These are phyloP conservation scores for Saxidomus purpurata DNA, from an alignment of 1,140 invertebrate genomes.

Conservation along the genomic window DNA sequence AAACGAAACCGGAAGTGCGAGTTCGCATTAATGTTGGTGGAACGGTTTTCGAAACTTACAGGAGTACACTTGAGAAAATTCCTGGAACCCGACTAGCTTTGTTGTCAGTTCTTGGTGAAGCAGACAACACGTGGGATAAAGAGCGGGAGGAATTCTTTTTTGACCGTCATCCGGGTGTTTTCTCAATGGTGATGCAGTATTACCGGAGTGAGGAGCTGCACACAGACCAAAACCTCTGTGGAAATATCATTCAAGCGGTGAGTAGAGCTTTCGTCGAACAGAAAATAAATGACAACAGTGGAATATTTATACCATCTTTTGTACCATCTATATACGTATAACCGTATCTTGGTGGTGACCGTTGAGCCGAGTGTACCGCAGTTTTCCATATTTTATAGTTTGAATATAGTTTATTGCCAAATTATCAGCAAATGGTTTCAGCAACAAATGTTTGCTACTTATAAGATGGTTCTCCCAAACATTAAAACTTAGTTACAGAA, in stretches of 20 bases:
- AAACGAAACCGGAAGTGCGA: slow-evolving; percentile 62
- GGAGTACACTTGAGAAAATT: slow-evolving; percentile 68
- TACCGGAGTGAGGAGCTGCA: slow-evolving; percentile 88
- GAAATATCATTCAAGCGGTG: slow-evolving; percentile 96
- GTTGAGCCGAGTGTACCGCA: too few relatives aligned
- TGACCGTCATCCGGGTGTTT: slow-evolving; percentile 83
- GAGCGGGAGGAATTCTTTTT: slow-evolving; percentile 82
- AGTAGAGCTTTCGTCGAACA: too few relatives aligned
- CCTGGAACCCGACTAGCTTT: slow-evolving; percentile 77
- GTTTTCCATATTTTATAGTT: too few relatives aligned
- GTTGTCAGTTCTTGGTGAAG: slow-evolving; percentile 75
- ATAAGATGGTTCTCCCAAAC: too few relatives aligned
- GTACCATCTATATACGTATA: too few relatives aligned
- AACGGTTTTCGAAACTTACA: slow-evolving; percentile 72
- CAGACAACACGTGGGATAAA: slow-evolving; percentile 78
- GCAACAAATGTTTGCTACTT: too few relatives aligned
- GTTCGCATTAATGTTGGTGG: slow-evolving; percentile 80
- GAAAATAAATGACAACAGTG: too few relatives aligned
- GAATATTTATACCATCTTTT: too few relatives aligned
- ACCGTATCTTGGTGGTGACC: too few relatives aligned
- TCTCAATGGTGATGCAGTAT: slow-evolving; percentile 81
- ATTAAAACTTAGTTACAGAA: too few relatives aligned
- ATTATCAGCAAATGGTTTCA: too few relatives aligned
- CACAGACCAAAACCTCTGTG: slow-evolving; percentile 99
- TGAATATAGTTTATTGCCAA: too few relatives aligned